Percentiles rank a stretch among this genome's conserved stretches.
These are phyloP conservation scores for Pachypeltis micranthus DNA, from an alignment of 1,140 invertebrate genomes.

Conservation along the genomic window DNA sequence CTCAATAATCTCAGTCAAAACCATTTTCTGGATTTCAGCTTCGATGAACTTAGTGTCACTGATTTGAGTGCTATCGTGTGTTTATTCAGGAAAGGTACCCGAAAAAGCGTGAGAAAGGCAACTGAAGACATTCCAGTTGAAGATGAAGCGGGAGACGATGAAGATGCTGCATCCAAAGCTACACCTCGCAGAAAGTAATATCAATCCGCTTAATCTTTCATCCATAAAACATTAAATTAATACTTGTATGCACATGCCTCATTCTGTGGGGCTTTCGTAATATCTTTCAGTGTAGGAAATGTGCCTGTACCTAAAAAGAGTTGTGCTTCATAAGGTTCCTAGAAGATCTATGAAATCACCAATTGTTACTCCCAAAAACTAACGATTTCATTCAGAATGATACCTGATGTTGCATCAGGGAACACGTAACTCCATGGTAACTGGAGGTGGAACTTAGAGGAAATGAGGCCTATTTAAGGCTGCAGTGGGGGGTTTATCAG, in stretches of 20 bases:
- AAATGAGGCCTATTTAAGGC: too few species aligned
- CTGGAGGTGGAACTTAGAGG: too few species aligned
- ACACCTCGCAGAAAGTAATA: background rate
- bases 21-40: background rate
- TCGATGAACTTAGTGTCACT: background rate
- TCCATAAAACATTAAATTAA: background rate
- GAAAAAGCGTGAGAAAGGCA: constrained; percentile 6
- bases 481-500: background rate
- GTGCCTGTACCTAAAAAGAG: background rate
- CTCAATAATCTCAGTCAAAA: background rate
- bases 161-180: background rate
- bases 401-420: too few species aligned
- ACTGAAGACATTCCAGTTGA: background rate
- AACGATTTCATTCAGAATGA: too few species aligned
- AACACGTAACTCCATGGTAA: too few species aligned
- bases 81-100: background rate
- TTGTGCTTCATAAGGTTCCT: background rate
- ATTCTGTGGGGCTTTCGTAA: background rate
- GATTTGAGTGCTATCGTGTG: background rate
- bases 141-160: background rate
- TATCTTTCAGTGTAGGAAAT: background rate
- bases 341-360: too few species aligned
- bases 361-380: too few species aligned
- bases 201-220: background rate
- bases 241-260: background rate